Evolutionary conservation across 2,888 invertebrate species (phyloP).

Genomic region (Smittia aterrima): DNA sequence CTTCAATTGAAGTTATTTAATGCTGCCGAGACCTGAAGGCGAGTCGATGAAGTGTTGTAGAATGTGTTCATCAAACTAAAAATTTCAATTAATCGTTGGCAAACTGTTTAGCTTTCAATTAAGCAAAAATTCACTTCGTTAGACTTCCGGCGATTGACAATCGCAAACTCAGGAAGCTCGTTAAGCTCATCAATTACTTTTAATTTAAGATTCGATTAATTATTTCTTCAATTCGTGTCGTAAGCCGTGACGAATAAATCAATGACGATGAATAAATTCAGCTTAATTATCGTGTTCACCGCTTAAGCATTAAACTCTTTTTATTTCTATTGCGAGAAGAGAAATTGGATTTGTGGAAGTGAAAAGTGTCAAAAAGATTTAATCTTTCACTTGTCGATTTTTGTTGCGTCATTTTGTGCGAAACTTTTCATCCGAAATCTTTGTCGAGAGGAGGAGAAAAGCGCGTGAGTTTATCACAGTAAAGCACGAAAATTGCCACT

Average conservation of each 20-base stretch:
- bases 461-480: neutral
- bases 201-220: too few species aligned
- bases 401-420: neutral
- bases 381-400: neutral
- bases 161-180: too few species aligned
- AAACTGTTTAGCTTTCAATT: too few species aligned
- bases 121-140: too few species aligned
- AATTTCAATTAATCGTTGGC: too few species aligned
- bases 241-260: neutral
- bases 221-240: neutral
- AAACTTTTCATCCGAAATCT: neutral
- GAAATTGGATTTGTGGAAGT: neutral
- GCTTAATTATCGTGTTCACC: neutral
- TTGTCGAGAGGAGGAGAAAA: neutral
- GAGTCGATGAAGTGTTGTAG: neutral
- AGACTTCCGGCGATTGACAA: too few species aligned
- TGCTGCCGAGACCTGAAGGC: neutral
- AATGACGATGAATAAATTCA: neutral
- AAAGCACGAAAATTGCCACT: neutral
- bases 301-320: neutral
- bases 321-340: too few species aligned
- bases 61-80: too few species aligned
- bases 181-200: too few species aligned
- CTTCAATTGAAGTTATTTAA: neutral
- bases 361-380: slow-evolving; percentile 7